Conservation (phyloP, 2,888 invertebrate species). For the Tachystola acroxantha region DNA sequence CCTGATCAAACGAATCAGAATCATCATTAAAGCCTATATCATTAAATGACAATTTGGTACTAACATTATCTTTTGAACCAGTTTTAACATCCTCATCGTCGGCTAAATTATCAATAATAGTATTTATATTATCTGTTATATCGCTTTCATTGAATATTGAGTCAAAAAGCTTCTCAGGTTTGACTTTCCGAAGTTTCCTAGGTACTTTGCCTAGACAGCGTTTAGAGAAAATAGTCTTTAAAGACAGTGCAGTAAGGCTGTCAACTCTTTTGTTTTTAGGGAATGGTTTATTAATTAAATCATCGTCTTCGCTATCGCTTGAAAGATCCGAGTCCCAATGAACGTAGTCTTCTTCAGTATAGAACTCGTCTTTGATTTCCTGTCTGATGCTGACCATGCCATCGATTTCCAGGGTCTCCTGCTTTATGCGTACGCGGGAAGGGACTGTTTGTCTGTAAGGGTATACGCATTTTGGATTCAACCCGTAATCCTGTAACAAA, state of each 20-base stretch:
- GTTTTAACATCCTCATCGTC: slow-evolving; percentile 10
- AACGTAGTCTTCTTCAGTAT: slow-evolving; percentile 30
- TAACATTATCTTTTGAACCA: no score
- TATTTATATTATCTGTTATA: slow-evolving; percentile 29
- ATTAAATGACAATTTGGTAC: no score
- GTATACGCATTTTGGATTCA: slow-evolving; percentile 40
- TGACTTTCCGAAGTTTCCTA: slow-evolving; percentile 32
- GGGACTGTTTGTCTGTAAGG: slow-evolving; percentile 36
- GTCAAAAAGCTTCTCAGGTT: slow-evolving; percentile 23
- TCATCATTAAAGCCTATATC: slow-evolving; percentile 9
- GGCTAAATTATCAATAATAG: slow-evolving; percentile 36
- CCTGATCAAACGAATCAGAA: slow-evolving; percentile 9
- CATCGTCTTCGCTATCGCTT: slow-evolving; percentile 17
- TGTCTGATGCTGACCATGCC: slow-evolving; percentile 47
- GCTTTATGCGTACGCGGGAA: slow-evolving; percentile 26
- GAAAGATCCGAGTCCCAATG: slow-evolving; percentile 49
- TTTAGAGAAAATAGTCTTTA: slow-evolving; percentile 50
- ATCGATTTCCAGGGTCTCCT: slow-evolving; percentile 25
- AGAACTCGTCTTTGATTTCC: slow-evolving; percentile 33
- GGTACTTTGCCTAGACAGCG: slow-evolving; percentile 44
- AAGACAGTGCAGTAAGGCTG: slow-evolving; percentile 29
- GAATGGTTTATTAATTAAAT: neutral
- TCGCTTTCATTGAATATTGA: slow-evolving; percentile 24
- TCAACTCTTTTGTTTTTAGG: slow-evolving; percentile 23
- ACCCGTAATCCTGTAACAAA: slow-evolving; percentile 45